Base-by-base conservation (phyloP, 1,140 invertebrate genomes). In the Adelges cooleyi region DNA sequence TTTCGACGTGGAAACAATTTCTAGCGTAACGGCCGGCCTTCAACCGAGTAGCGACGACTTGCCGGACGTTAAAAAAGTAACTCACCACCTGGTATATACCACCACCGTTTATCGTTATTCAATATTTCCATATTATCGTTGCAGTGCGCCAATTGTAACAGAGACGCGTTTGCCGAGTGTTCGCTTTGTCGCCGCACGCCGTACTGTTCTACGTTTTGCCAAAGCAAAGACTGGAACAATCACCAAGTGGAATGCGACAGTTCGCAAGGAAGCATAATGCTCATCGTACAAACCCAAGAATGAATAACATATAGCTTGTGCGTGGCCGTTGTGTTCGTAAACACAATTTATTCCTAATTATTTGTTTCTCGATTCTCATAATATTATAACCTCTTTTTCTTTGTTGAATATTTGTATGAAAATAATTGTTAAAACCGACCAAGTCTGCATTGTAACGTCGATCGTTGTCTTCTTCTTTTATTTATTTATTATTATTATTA, bases 141-240 rank as follows among this genome's bases (percentile, higher is more conserved):
- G 62, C 70, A 89, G 85, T 92, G 89, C 77, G 86, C 86, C 13
- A 92, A 91, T 72, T 92, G 89, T 70, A 87, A 90, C 74, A 78
- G 88, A 65, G 88, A 90, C 73, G 88, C 89, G 4, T 82, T 86
- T 62, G 86, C 87, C 0, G 88, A 91, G 73, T 92, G 89, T 74
- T 90, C 88, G 0, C 74, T 90, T 27, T 92, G 89, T 72, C 80
- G 88, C 46, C 79, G 86, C 54, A 90, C 87, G 3, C 87, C 86
- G 29, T 92, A 92, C 70, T 92, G 89, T 73, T 90, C 88, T 3
- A 86, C 85, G 15, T 91, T 89, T 74, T 92, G 89, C 74, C 89
- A 92, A 74, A 80, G 86, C 51, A 90, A 90, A 75, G 89, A 92
- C 75, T 92, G 89, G 89, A 81, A 80, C 22, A 80, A 82, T 23